A percentile compares a stretch with the other conserved stretches of the same genome.
Conservation (phyloP, 2,888 invertebrate species). For the Troides helena region DNA sequence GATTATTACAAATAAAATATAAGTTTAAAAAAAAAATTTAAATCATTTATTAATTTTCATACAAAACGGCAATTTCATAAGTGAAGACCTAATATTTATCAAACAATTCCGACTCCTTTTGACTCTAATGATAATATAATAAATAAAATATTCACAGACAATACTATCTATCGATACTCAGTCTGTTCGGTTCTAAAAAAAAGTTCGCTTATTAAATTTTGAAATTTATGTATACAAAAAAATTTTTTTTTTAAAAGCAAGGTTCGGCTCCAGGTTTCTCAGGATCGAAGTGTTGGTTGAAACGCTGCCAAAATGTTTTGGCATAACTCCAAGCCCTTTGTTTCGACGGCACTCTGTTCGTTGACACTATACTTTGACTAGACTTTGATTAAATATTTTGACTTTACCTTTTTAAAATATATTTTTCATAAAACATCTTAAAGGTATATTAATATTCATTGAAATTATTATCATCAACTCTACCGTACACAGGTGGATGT, state of each 20-base stretch:
- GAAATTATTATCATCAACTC: background rate
- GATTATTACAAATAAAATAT: no score
- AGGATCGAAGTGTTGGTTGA: conserved; percentile 15
- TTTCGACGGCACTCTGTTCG: background rate
- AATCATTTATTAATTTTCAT: no score
- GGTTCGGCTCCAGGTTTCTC: background rate
- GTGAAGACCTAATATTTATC: no score
- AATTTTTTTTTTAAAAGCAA: background rate
- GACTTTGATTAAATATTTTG: background rate
- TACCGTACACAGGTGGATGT: background rate
- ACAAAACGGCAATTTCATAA: no score
- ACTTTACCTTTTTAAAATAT: background rate
- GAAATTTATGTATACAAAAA: background rate
- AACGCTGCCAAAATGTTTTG: conserved; percentile 18
- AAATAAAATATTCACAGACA: no score
- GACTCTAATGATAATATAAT: no score
- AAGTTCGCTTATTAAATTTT: background rate
- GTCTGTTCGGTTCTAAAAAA: no score
- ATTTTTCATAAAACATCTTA: background rate
- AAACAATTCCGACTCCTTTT: no score
- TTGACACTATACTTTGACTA: background rate
- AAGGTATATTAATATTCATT: background rate
- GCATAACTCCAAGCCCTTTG: conserved; percentile 9
- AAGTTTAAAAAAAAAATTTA: no score
- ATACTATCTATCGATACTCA: no score